phyloP scores from a whole-genome alignment of 2,797 vertebrate species.

The Hyperoplus immaculatus region DNA sequence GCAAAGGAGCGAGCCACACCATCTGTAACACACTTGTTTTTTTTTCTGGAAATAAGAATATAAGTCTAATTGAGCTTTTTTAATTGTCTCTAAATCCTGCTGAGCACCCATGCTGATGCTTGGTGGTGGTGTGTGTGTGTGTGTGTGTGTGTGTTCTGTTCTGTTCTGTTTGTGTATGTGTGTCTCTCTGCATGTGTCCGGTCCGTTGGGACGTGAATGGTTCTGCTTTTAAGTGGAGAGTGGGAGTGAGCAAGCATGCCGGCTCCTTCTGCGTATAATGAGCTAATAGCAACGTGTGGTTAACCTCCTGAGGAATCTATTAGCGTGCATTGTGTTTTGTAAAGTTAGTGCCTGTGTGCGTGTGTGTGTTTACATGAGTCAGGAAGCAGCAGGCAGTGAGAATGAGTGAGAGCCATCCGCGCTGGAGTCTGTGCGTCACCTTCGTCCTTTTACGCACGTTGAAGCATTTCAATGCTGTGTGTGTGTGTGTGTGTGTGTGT shows the following conservation, averaged over 20 bases:
- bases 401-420: slow-evolving; percentile 2
- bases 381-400: slow-evolving; percentile 14
- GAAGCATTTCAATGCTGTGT: too few relatives aligned
- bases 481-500: background rate
- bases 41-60: slow-evolving; percentile 71
- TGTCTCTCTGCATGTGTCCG: slow-evolving; percentile 31
- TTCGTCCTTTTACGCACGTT: background rate
- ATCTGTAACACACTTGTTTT: slow-evolving; percentile 71
- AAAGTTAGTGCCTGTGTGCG: slow-evolving; percentile 10
- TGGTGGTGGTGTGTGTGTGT: slow-evolving; percentile 58
- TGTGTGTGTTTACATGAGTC: slow-evolving; percentile 35
- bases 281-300: slow-evolving; percentile 62
- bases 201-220: slow-evolving; percentile 57
- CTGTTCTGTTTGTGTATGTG: slow-evolving; percentile 26
- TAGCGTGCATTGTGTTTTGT: slow-evolving; percentile 32
- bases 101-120: slow-evolving; percentile 72
- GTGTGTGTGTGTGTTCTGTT: slow-evolving; percentile 25
- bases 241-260: slow-evolving; percentile 36
- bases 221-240: slow-evolving; percentile 41
- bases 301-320: slow-evolving; percentile 60
- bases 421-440: slow-evolving; percentile 17
- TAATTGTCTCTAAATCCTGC: slow-evolving; percentile 83
- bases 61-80: slow-evolving; percentile 80
- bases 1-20: slow-evolving; percentile 59
- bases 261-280: slow-evolving; percentile 58